Base-by-base conservation (phyloP, 37 sponge, comb jelly and placozoan species). In the Ephydatia muelleri region DNA sequence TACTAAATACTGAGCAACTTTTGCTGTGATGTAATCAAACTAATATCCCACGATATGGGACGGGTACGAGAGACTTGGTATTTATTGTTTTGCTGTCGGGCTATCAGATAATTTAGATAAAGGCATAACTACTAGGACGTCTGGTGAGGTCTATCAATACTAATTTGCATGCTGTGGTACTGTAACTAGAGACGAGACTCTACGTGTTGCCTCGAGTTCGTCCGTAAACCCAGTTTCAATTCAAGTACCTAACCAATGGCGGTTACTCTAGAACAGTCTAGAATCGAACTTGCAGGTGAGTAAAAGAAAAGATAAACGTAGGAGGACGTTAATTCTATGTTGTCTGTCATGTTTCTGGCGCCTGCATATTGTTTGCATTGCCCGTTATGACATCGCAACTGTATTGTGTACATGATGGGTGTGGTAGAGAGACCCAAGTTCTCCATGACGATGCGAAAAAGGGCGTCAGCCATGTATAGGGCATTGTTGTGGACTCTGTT, bases 241-340 rank as follows among this genome's bases (percentile, higher is more conserved):
- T 8, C 57, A 57, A 11, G 14, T 57, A n/a, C n/a, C n/a, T n/a
- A 65, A 9, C 9, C 29, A 19, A 76, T 40, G 47, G 70, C 70
- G 28, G 33, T n/a, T 68, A 49, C 38, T 39, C 23, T 86, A 64
- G 86, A 86, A 80, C 71, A 86, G 72, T 86, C 86, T 22, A 78
- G 86, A 35, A 78, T 31, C 12, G 79, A 86, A 70, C 86, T 86
- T 49, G 86, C 73, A 64, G 86, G 86, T 86, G 32, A 83, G 39
- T 43, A 0, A 34, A 13, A 1, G 31, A 68, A 38, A 21, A 14
- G 27, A 67, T 80, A 22, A 57, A 57, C 57, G 57, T 57, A 11
- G 57, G 16, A 57, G 57, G 16, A 57, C 57, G 57, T 57, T 57
- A 11, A 43, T 43, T 43, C 47, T 43, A 11, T 43, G 6, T 8